phyloP scores from a whole-genome alignment of 2,797 vertebrate species.

The Otus scops region DNA sequence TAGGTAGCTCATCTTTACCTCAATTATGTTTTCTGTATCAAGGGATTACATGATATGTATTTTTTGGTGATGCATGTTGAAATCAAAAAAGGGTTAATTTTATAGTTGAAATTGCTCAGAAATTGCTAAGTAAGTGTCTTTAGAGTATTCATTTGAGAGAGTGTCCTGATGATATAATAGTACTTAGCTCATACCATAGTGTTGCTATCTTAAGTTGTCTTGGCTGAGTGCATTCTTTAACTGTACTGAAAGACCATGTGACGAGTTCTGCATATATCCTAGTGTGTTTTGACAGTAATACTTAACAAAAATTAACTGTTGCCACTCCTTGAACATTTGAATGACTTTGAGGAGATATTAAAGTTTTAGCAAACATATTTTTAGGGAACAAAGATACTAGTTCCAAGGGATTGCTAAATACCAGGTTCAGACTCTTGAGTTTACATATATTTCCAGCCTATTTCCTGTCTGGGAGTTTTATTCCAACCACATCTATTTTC shows the following conservation, averaged over 20 bases:
- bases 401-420: background rate
- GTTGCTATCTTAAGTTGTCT: background rate
- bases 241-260: background rate
- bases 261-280: background rate
- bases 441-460: background rate
- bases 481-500: conserved; percentile 9
- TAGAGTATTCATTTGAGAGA: background rate
- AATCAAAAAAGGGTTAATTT: background rate
- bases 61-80: background rate
- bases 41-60: background rate
- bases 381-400: background rate
- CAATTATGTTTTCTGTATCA: background rate
- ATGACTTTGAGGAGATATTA: background rate
- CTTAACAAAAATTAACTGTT: background rate
- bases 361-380: background rate
- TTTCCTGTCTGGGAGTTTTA: background rate
- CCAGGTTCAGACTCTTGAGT: background rate
- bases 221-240: background rate
- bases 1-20: background rate
- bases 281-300: background rate
- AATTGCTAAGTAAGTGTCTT: background rate
- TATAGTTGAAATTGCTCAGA: background rate
- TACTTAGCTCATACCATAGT: background rate
- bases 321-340: background rate
- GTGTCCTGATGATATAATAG: background rate